phyloP scores from a whole-genome alignment of 2,113 vertebrate species.

The Prionailurus bengalensis region DNA sequence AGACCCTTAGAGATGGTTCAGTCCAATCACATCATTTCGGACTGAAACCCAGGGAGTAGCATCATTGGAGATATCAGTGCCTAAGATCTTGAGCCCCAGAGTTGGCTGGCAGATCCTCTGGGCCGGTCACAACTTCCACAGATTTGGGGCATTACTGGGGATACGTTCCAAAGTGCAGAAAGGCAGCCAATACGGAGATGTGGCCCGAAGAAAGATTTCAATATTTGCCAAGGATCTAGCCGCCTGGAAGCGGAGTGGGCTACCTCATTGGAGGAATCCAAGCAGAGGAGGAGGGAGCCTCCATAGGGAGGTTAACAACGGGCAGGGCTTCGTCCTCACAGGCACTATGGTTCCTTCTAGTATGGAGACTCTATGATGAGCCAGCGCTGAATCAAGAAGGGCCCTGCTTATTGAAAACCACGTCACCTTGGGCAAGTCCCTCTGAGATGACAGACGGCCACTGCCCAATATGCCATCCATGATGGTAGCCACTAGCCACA shows the following conservation, averaged over 20 bases:
- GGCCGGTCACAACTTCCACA: neutral
- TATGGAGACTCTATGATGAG: neutral
- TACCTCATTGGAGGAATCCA: neutral
- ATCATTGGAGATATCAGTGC: neutral
- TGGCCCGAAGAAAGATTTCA: neutral
- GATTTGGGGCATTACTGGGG: neutral
- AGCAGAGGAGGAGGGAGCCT: neutral
- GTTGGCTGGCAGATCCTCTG: neutral
- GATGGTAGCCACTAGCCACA: neutral
- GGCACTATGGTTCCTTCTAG: neutral
- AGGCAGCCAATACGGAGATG: neutral
- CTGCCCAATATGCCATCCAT: neutral
- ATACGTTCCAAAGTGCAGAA: neutral
- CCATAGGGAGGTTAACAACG: neutral
- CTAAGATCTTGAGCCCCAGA: neutral
- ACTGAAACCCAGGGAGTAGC: neutral
- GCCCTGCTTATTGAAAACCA: neutral
- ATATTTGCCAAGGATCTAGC: conserved; percentile 52
- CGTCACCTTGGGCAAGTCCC: neutral
- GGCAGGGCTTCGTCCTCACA: neutral
- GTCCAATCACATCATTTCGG: neutral
- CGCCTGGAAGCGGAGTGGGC: neutral
- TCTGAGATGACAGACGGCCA: neutral
- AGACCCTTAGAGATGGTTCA: neutral
- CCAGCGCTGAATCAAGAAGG: neutral